Conservation (phyloP, 1,140 invertebrate species). For the Drosophila nebulosa region DNA sequence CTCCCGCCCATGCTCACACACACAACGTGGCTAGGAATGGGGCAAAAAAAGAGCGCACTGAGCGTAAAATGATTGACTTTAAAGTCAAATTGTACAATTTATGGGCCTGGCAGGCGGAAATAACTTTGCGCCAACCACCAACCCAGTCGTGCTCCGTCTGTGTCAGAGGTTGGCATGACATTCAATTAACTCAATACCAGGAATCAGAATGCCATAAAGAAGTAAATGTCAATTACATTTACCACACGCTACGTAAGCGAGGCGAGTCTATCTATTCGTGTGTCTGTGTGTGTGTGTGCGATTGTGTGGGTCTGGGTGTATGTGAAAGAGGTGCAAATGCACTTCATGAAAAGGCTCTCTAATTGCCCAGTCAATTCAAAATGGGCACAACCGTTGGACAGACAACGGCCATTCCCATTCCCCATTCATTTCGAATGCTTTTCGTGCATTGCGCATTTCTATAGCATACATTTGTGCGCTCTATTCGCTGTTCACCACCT, state of each 20-base stretch:
- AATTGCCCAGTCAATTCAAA: not conserved
- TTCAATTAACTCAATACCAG: constrained; percentile 65
- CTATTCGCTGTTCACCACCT: not conserved
- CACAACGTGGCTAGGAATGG: not conserved
- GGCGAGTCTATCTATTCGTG: not conserved
- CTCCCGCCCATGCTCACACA: not conserved
- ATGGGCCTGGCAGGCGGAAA: constrained; percentile 32
- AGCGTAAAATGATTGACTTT: constrained; percentile 66
- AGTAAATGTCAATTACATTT: constrained; percentile 53
- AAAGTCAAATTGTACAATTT: constrained; percentile 65
- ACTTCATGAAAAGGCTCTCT: not conserved
- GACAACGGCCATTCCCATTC: not conserved
- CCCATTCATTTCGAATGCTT: not conserved
- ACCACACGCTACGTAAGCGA: not conserved
- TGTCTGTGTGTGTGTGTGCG: not conserved
- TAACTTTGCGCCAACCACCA: constrained; percentile 23
- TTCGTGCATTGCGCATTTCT: not conserved
- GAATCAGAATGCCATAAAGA: not conserved
- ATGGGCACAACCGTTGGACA: not conserved
- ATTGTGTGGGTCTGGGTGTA: not conserved
- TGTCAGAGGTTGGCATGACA: constrained; percentile 35
- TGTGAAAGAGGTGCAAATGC: not conserved
- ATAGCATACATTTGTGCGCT: not conserved
- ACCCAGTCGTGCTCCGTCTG: constrained; percentile 7
- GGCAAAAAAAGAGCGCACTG: not conserved